Base-by-base conservation (phyloP, 2,797 vertebrate species). In the Ceryle rudis region DNA sequence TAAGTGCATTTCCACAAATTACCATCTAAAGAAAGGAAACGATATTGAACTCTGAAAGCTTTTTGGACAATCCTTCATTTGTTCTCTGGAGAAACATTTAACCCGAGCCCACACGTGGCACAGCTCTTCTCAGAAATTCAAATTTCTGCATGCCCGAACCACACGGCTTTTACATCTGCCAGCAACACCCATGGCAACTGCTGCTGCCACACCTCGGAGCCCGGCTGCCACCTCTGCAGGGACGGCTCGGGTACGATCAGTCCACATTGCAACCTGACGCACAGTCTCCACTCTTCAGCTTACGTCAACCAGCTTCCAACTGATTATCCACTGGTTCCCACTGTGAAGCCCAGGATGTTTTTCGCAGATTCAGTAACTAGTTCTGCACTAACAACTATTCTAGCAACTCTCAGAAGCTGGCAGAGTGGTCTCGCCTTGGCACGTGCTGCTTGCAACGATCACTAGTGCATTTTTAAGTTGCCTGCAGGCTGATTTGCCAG, bases 141-240 rank as follows among this genome's bases (percentile, higher is more conserved):
- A 26, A 90, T 74, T 87, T 82, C 88, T 95, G 81, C 90, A 47
- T 65, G 95, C 90, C 92, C 75, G 83, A 97, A 77, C 88, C 80
- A 78, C 17, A 49, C 17, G 0, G 74, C 57, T 93, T 47, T 72
- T 61, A 44, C 79, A 65, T 67, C 74, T 29, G 57, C 35, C 6
- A 92, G 52, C 87, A 90, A 81, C 89, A 89, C 75, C 73, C 89
- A 28, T 29, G 55, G 95, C 60, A 96, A 71, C 73, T 37, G 58
- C 70, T 29, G 7, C 11, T 81, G 60, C 91, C 83, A 86, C 80
- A 89, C 73, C 85, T 88, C 89, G 7, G 74, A 77, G 13, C 70
- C 79, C 77, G 42, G 4, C 67, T 61, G 92, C 83, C 90, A 91
- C 67, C 85, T 72, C 93, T 65, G 64, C 74, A 61, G 39, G 33